These are phyloP conservation scores for Lerema accius DNA, from an alignment of 1,140 invertebrate genomes.

Conservation along the genomic window DNA sequence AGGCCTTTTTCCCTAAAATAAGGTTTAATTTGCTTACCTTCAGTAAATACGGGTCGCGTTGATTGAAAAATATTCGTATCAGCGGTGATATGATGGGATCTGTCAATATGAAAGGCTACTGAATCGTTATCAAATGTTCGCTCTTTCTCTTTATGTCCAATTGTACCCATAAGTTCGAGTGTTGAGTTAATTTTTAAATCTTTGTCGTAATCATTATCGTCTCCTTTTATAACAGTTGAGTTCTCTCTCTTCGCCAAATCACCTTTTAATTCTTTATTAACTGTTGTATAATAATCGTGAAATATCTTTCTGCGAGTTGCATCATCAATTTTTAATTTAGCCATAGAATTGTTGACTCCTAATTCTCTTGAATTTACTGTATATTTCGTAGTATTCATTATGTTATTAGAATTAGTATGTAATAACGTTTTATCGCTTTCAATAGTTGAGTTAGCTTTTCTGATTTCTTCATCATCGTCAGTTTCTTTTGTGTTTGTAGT, in stretches of 20 bases:
- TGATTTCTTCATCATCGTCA: no score
- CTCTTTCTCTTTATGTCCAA: slow-evolving; percentile 6
- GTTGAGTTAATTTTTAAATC: slow-evolving; percentile 38
- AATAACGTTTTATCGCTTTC: background rate
- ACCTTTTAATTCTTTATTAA: slow-evolving; percentile 48
- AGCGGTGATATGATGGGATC: slow-evolving; percentile 42
- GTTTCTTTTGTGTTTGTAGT: background rate
- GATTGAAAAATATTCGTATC: slow-evolving; percentile 45
- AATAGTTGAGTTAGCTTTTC: no score
- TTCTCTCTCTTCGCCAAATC: slow-evolving; percentile 18
- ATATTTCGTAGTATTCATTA: background rate
- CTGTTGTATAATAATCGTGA: slow-evolving; percentile 63
- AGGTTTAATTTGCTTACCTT: slow-evolving; percentile 52
- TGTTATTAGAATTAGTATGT: background rate
- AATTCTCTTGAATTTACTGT: slow-evolving; percentile 16
- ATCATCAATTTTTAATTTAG: slow-evolving; percentile 67
- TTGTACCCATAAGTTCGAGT: slow-evolving; percentile 29
- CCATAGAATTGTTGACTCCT: slow-evolving; percentile 53
- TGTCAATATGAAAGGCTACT: slow-evolving; percentile 39
- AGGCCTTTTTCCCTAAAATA: slow-evolving; percentile 21
- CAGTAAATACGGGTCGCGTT: slow-evolving; percentile 40
- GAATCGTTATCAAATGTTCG: slow-evolving; percentile 39
- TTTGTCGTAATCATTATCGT: slow-evolving; percentile 18
- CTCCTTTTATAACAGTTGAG: background rate
- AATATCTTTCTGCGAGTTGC: slow-evolving; percentile 63